Evolutionary conservation across 2,888 invertebrate species (phyloP).

Genomic region (Shargacucullia verbasci): DNA sequence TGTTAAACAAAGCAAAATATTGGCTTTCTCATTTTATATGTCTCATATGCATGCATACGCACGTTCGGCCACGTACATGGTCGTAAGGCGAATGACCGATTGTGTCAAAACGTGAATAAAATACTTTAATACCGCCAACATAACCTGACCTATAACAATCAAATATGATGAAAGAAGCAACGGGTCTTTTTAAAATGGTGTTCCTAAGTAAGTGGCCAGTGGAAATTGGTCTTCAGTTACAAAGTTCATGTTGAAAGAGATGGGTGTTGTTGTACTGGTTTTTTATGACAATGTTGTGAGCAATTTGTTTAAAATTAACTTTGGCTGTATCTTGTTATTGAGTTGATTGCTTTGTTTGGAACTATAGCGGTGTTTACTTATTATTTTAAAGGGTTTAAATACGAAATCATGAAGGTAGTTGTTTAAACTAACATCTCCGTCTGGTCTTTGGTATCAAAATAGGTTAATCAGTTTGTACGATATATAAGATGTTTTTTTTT

Average conservation of each 20-base stretch:
- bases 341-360: conserved; percentile 55
- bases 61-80: conserved; percentile 58
- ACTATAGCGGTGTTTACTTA: conserved; percentile 30
- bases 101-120: conserved; percentile 74
- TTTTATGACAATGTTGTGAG: conserved; percentile 65
- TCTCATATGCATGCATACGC: conserved; percentile 63
- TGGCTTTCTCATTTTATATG: conserved; percentile 62
- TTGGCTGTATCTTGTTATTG: conserved; percentile 56
- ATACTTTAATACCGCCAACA: conserved; percentile 62
- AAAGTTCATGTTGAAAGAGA: conserved; percentile 40
- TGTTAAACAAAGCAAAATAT: conserved; percentile 61
- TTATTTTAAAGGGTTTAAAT: conserved; percentile 5
- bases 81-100: conserved; percentile 76
- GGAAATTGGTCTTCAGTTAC: conserved; percentile 51
- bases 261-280: conserved; percentile 48
- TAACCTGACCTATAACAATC: conserved; percentile 46
- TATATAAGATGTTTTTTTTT: too few species aligned
- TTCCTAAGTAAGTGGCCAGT: conserved; percentile 46
- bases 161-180: conserved; percentile 7
- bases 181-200: conserved; percentile 31
- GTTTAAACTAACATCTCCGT: too few species aligned
- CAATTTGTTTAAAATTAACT: conserved; percentile 68
- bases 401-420: too few species aligned
- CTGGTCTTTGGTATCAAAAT: background rate
- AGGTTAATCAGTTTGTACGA: too few species aligned